phyloP scores from a whole-genome alignment of 1,140 invertebrate genomes.

The Delia radicum region DNA sequence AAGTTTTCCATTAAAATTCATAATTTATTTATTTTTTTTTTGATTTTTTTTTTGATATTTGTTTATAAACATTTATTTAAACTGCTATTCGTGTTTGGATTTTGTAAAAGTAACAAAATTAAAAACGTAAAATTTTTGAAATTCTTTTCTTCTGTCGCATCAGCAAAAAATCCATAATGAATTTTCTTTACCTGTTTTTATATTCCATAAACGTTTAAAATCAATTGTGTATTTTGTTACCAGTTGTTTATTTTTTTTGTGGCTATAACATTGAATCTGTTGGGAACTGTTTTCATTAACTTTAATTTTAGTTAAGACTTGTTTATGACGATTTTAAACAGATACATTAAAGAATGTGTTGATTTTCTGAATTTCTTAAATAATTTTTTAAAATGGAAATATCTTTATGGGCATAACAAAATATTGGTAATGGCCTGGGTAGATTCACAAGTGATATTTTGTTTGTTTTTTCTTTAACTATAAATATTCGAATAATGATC shows the following conservation, averaged over 20 bases:
- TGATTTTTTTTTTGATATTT: not conserved
- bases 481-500: too few species aligned
- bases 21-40: not conserved
- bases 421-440: too few species aligned
- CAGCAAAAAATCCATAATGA: not conserved
- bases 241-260: too few species aligned
- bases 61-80: not conserved
- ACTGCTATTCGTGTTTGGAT: not conserved
- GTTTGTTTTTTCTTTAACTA: too few species aligned
- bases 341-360: too few species aligned
- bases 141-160: not conserved
- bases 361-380: too few species aligned
- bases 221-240: not conserved
- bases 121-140: not conserved
- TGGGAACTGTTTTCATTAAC: not conserved
- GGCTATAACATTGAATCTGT: too few species aligned
- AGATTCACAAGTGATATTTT: too few species aligned
- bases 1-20: not conserved
- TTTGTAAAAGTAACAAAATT: not conserved
- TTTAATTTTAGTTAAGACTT: not conserved
- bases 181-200: not conserved
- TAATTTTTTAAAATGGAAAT: too few species aligned
- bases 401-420: too few species aligned
- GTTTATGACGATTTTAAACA: too few species aligned
- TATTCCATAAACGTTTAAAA: not conserved